phyloP scores from a whole-genome alignment of 1,140 invertebrate genomes.

The Ips typographus region DNA sequence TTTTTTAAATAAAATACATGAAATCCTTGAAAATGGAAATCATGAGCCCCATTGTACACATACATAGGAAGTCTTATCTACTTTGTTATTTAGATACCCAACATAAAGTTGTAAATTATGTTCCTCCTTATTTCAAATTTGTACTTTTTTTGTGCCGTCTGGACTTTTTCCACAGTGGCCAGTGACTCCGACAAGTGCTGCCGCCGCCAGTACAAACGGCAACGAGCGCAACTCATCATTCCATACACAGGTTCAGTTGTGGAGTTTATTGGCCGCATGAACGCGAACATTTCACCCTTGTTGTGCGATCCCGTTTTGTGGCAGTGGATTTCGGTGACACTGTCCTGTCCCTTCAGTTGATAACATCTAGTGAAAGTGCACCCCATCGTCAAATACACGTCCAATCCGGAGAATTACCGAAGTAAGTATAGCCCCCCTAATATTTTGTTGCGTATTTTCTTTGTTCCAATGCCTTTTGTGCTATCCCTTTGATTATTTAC shows the following conservation, averaged over 20 bases:
- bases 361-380: conserved; percentile 12
- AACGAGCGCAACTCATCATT: not conserved
- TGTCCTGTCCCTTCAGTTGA: conserved; percentile 5
- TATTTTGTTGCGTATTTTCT: conserved; percentile 15
- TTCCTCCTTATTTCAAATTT: too few relatives aligned
- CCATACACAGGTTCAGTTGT: conserved; percentile 6
- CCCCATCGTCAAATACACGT: not conserved
- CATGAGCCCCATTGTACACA: too few relatives aligned
- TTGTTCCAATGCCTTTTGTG: conserved; percentile 11
- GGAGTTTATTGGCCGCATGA: not conserved
- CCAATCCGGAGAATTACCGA: conserved; percentile 9
- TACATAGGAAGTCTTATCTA: too few relatives aligned
- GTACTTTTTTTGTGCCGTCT: too few relatives aligned
- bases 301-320: conserved; percentile 7
- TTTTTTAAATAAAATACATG: too few relatives aligned
- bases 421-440: not conserved
- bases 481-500: not conserved
- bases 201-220: not conserved
- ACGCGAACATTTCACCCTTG: not conserved
- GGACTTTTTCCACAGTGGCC: too few relatives aligned
- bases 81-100: too few relatives aligned
- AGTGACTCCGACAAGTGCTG: not conserved
- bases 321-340: not conserved
- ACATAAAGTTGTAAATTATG: too few relatives aligned
- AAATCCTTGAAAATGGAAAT: too few relatives aligned